Evolutionary conservation across 2,797 vertebrate species (phyloP).

Genomic region (Sphenopsis melanotis): DNA sequence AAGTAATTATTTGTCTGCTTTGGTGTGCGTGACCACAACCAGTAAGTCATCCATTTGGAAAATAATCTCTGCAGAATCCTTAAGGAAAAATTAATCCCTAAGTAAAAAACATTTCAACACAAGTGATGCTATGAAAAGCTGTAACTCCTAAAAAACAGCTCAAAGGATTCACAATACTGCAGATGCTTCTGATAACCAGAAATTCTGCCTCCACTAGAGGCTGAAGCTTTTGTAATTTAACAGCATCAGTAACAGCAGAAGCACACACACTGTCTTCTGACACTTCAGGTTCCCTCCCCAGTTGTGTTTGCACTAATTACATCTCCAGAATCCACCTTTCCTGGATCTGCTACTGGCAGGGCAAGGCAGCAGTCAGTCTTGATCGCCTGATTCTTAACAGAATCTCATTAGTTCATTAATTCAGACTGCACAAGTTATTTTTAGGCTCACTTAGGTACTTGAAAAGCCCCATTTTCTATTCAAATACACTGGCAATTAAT

Average conservation of each 20-base stretch:
- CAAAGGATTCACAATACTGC: neutral
- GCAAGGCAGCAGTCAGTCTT: neutral
- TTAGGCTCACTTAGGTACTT: neutral
- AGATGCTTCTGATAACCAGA: neutral
- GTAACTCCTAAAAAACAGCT: neutral
- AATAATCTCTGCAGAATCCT: neutral
- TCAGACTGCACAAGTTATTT: neutral
- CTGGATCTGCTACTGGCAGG: neutral
- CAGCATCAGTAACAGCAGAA: neutral
- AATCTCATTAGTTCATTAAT: neutral
- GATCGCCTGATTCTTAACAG: rapidly evolving
- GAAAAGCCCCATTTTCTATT: neutral
- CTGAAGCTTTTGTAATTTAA: neutral
- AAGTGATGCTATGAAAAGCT: neutral
- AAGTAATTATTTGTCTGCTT: neutral
- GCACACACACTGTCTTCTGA: neutral
- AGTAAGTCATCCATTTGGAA: neutral
- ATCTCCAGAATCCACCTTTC: neutral
- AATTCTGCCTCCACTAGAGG: neutral
- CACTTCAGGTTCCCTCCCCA: neutral
- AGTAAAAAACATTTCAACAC: neutral
- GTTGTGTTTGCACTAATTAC: neutral
- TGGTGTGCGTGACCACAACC: neutral
- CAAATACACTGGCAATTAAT: neutral
- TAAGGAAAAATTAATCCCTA: neutral